These are phyloP conservation scores for Geophilus truncorum DNA, from an alignment of 2,888 invertebrate species.

Conservation along the genomic window DNA sequence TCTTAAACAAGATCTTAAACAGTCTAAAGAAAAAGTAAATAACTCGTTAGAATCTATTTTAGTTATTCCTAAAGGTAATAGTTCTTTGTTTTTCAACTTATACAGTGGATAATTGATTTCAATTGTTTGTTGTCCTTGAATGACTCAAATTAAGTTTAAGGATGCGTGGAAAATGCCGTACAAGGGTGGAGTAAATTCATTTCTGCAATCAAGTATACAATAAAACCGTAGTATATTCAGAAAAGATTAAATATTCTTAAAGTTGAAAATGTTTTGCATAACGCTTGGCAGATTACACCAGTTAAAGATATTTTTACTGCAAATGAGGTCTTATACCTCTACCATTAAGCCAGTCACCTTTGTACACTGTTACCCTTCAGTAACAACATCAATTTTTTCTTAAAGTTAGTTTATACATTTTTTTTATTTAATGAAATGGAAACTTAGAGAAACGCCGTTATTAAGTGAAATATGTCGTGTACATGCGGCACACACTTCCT, in stretches of 20 bases:
- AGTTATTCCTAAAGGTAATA: too few relatives aligned
- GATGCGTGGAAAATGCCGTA: constrained; percentile 22
- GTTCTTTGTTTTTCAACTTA: not conserved
- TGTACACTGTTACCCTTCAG: not conserved
- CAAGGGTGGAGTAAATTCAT: not conserved
- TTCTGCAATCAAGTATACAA: not conserved
- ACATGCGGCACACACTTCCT: not conserved
- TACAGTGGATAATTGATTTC: not conserved
- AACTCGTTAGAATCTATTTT: too few relatives aligned
- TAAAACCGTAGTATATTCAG: too few relatives aligned
- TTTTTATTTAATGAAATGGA: not conserved
- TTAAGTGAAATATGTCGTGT: too few relatives aligned
- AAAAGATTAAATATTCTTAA: too few relatives aligned
- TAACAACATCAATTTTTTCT: not conserved
- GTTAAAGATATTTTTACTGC: too few relatives aligned
- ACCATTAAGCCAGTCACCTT: not conserved
- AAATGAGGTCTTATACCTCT: not conserved
- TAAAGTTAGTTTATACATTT: too few relatives aligned
- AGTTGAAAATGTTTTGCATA: not conserved
- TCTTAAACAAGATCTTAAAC: too few relatives aligned
- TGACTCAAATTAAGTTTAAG: not conserved
- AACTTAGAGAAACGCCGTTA: too few relatives aligned
- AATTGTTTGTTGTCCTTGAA: not conserved
- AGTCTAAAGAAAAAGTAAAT: too few relatives aligned
- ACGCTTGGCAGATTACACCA: not conserved